phyloP scores from a whole-genome alignment of 1,140 invertebrate genomes.

The Drosophila repleta region DNA sequence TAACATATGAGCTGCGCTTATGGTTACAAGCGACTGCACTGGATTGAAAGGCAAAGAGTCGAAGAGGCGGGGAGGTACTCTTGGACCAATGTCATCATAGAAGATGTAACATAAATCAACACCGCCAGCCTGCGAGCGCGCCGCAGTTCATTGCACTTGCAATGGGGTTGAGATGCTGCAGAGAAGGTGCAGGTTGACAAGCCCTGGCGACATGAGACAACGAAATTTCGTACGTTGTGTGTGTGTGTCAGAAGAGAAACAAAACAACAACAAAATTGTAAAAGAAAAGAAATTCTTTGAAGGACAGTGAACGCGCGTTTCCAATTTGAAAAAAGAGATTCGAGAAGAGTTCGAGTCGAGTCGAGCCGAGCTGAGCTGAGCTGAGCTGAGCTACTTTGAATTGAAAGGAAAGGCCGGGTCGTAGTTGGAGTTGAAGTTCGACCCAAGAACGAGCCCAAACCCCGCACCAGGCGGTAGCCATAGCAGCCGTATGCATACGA shows the following conservation, averaged over 20 bases:
- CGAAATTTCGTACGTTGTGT: constrained; percentile 61
- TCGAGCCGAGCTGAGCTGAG: constrained; percentile 3
- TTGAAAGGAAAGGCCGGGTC: constrained; percentile 62
- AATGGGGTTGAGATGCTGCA: constrained; percentile 38
- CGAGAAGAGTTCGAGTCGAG: constrained; percentile 17
- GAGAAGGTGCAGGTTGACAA: constrained; percentile 69
- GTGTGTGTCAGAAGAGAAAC: constrained; percentile 21
- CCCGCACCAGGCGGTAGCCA: constrained; percentile 55
- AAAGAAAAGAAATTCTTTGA: constrained; percentile 71
- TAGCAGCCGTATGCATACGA: constrained; percentile 78
- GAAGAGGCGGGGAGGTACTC: background rate
- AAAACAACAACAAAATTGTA: background rate
- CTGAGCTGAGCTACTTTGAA: constrained; percentile 62
- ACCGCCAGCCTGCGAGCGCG: constrained; percentile 64
- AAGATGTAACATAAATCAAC: constrained; percentile 82
- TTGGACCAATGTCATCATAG: constrained; percentile 71
- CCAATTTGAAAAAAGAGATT: constrained; percentile 66
- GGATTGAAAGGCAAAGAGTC: background rate
- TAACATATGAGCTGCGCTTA: constrained; percentile 79
- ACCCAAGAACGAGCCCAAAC: constrained; percentile 14
- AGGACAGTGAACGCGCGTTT: constrained; percentile 55
- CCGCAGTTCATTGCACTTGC: constrained; percentile 76
- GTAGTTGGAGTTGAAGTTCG: constrained; percentile 40
- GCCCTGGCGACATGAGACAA: constrained; percentile 75
- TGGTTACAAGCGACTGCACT: constrained; percentile 53